A percentile compares a stretch with the other conserved stretches of the same genome.
These are phyloP conservation scores for Urocitellus parryii DNA, from an alignment of 2,113 vertebrate genomes.

Conservation along the genomic window DNA sequence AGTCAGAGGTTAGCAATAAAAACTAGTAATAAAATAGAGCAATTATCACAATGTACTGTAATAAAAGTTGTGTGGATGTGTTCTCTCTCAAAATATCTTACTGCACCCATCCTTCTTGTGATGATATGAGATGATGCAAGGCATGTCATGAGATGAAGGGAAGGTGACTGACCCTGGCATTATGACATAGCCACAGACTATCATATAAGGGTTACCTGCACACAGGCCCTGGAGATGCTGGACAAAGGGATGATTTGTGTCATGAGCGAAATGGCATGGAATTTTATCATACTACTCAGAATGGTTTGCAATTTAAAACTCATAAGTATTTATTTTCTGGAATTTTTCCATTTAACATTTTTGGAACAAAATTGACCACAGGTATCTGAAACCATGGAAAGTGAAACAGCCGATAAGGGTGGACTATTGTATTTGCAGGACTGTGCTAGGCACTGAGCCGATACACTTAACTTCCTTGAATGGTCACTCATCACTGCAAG, in stretches of 20 bases:
- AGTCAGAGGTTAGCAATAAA: neutral
- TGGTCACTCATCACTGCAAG: neutral
- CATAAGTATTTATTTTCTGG: neutral
- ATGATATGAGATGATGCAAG: neutral
- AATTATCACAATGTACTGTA: neutral
- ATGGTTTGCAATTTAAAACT: neutral
- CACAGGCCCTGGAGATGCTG: neutral
- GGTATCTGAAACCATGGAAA: neutral
- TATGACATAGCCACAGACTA: neutral
- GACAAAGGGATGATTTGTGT: neutral
- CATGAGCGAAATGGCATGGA: neutral
- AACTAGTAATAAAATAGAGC: neutral
- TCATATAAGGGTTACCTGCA: neutral
- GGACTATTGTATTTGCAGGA: neutral
- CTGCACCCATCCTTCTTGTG: neutral
- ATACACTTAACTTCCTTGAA: neutral
- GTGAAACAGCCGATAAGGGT: neutral
- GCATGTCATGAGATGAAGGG: neutral
- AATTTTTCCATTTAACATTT: neutral
- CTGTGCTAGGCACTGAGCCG: too few relatives aligned
- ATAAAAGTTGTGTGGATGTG: neutral
- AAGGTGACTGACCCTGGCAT: neutral
- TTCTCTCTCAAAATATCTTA: neutral
- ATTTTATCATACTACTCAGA: neutral
- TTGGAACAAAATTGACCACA: neutral